phyloP scores from a whole-genome alignment of 2,797 vertebrate genomes.

The Enteromius unitaeniatus region DNA sequence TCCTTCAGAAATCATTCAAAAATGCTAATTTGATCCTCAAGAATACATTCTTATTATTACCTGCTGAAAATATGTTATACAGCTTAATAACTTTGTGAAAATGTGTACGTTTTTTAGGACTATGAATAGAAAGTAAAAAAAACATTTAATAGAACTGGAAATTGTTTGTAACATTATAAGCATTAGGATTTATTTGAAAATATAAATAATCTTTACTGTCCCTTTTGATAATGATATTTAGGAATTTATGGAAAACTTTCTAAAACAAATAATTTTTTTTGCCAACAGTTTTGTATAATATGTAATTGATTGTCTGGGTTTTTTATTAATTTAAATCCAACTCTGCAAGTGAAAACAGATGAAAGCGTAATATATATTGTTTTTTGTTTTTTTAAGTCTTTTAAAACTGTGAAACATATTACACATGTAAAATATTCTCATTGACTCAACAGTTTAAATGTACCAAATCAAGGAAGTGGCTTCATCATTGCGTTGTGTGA shows the following conservation, averaged over 20 bases:
- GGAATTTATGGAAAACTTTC: not conserved
- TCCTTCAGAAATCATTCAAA: not conserved
- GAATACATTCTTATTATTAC: not conserved
- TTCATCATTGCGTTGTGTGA: constrained; percentile 44
- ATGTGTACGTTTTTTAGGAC: not conserved
- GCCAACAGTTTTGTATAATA: constrained; percentile 90
- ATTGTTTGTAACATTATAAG: not conserved
- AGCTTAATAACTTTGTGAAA: not conserved
- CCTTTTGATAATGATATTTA: not conserved
- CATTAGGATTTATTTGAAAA: not conserved
- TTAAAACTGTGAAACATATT: constrained; percentile 88
- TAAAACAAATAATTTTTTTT: not conserved
- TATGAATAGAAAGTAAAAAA: not conserved
- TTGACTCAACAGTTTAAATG: constrained; percentile 52
- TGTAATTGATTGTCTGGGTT: constrained; percentile 81
- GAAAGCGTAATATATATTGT: constrained; percentile 89
- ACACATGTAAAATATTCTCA: constrained; percentile 64
- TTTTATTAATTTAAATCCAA: constrained; percentile 90
- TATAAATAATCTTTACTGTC: not conserved
- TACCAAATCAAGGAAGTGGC: constrained; percentile 56
- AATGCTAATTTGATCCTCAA: not conserved
- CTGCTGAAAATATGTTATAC: not conserved
- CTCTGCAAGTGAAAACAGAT: constrained; percentile 87
- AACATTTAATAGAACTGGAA: not conserved
- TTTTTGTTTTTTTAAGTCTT: constrained; percentile 91